Percentiles rank a stretch among this genome's conserved stretches.
phyloP scores from a whole-genome alignment of 2,797 vertebrate genomes.

The Gephyroberyx darwinii region DNA sequence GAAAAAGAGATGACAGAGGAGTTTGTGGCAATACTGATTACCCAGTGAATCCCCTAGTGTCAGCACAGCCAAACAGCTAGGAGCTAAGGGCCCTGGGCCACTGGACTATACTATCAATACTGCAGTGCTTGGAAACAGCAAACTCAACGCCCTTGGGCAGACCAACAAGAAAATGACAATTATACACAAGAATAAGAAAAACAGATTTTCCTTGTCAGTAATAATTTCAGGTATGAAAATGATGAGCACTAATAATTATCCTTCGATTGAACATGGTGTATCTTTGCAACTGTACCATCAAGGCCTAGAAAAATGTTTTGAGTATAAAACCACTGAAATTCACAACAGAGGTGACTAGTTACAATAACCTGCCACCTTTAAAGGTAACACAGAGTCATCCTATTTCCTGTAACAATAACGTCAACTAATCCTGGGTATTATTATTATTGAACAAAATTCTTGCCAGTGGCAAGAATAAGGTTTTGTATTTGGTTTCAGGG shows the following conservation, averaged over 20 bases:
- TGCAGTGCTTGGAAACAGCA: slow-evolving; percentile 66
- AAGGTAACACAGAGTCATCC: neutral
- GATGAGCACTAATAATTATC: no score
- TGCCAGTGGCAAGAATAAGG: neutral
- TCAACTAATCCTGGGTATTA: neutral
- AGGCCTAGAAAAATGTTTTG: no score
- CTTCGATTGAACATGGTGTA: neutral
- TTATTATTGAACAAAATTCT: neutral
- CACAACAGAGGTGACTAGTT: neutral
- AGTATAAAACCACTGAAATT: neutral
- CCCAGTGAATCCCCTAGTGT: slow-evolving; percentile 67
- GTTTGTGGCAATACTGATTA: slow-evolving; percentile 72
- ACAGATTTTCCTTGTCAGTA: no score
- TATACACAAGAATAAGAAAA: no score
- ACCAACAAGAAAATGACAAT: neutral
- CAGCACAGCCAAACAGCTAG: slow-evolving; percentile 70
- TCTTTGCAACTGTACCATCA: neutral
- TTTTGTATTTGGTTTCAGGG: neutral
- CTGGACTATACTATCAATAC: slow-evolving; percentile 66
- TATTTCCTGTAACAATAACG: no score
- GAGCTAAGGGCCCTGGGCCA: slow-evolving; percentile 70
- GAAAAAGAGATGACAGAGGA: slow-evolving; percentile 74
- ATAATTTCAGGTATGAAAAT: no score
- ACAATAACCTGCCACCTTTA: slow-evolving; percentile 4
- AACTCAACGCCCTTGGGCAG: neutral